Conservation (phyloP, 2,113 vertebrate genomes). For the Oryzias javanicus region DNA sequence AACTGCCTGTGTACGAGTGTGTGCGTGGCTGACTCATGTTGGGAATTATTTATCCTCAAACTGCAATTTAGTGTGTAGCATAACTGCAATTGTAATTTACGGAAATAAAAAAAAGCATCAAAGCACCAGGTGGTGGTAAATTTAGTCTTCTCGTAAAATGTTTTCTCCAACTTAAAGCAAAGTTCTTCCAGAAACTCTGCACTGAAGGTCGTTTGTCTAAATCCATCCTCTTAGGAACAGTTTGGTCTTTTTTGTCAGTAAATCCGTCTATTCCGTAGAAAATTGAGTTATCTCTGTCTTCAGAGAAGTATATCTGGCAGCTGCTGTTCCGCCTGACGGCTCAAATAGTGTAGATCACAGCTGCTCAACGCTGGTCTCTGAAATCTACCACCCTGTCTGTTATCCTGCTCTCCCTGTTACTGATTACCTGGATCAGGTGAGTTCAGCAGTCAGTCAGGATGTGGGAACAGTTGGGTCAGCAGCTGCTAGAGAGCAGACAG, state of each 20-base stretch:
- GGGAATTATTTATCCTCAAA: constrained; percentile 68
- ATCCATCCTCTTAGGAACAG: too few species aligned
- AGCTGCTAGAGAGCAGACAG: too few species aligned
- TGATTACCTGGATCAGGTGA: too few species aligned
- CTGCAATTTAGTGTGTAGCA: constrained; percentile 39
- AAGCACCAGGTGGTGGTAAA: too few species aligned
- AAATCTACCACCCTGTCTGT: too few species aligned
- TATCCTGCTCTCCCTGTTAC: too few species aligned
- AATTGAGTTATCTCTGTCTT: constrained; percentile 35
- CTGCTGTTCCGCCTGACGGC: not conserved
- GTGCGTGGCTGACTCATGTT: constrained; percentile 53
- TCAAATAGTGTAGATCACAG: too few species aligned
- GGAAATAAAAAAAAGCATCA: constrained; percentile 25
- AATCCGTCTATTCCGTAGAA: constrained; percentile 4
- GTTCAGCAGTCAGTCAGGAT: too few species aligned
- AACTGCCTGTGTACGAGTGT: constrained; percentile 29
- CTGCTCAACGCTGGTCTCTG: too few species aligned
- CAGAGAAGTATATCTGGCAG: constrained; percentile 13
- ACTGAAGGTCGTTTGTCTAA: not conserved
- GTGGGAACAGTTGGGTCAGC: too few species aligned
- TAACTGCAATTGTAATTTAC: constrained; percentile 65
- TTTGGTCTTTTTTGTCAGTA: constrained; percentile 2
- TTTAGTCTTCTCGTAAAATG: not conserved
- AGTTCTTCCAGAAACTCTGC: not conserved
- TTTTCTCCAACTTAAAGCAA: not conserved